These are phyloP conservation scores for Philaethria dido DNA, from an alignment of 2,888 invertebrate species.

Conservation along the genomic window DNA sequence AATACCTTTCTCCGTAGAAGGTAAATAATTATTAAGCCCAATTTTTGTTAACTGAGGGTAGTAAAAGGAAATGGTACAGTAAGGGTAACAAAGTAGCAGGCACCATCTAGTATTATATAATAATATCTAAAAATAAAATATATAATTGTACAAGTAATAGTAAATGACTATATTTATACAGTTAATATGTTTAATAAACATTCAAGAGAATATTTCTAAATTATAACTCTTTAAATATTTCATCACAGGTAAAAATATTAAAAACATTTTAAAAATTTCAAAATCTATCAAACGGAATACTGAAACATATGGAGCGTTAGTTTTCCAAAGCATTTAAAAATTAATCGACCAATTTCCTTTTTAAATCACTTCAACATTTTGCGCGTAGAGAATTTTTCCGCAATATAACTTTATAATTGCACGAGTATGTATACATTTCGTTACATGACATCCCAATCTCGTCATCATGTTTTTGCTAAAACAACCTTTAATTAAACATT, in stretches of 20 bases:
- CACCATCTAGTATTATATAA: too few relatives aligned
- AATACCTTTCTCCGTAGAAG: too few relatives aligned
- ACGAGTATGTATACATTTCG: constrained; percentile 8
- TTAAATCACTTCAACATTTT: constrained; percentile 21
- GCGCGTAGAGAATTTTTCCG: constrained; percentile 6
- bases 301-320: constrained; percentile 24
- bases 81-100: too few relatives aligned
- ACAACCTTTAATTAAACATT: constrained; percentile 26
- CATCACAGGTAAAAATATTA: constrained; percentile 7
- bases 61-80: too few relatives aligned
- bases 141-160: neutral
- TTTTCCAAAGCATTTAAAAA: constrained; percentile 26
- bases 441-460: constrained; percentile 23
- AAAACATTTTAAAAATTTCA: constrained; percentile 12
- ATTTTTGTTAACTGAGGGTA: too few relatives aligned
- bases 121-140: too few relatives aligned
- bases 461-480: constrained; percentile 24
- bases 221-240: constrained; percentile 14
- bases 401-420: constrained; percentile 18
- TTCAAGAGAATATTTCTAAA: neutral
- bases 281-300: constrained; percentile 27
- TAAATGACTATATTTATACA: neutral
- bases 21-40: too few relatives aligned
- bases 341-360: constrained; percentile 27
- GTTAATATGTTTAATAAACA: neutral